These are phyloP conservation scores for Stenichneumon culpator DNA, from an alignment of 2,888 invertebrate genomes.

Conservation along the genomic window DNA sequence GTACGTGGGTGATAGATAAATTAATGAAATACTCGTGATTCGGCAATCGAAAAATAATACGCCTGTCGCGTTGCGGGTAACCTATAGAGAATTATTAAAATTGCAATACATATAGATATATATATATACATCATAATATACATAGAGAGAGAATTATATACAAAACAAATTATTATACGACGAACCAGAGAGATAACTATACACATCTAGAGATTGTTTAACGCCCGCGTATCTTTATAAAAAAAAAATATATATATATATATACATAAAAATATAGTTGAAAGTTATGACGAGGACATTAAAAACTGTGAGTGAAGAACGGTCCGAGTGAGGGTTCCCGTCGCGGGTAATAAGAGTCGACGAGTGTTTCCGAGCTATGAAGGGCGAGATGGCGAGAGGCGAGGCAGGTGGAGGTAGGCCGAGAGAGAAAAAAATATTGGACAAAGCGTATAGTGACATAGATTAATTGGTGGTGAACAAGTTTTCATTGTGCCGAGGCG, in stretches of 20 bases:
- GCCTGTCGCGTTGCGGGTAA: neutral
- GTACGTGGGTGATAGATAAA: neutral
- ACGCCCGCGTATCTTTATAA: conserved; percentile 19
- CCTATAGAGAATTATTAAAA: conserved; percentile 22
- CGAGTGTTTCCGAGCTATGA: conserved; percentile 19
- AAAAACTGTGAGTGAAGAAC: conserved; percentile 40
- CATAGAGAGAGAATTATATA: conserved; percentile 32
- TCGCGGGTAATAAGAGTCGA: conserved; percentile 29
- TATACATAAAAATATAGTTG: conserved; percentile 31
- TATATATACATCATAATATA: conserved; percentile 15
- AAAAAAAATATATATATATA: conserved; percentile 5
- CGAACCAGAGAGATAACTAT: conserved; percentile 26
- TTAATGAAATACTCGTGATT: conserved; percentile 5
- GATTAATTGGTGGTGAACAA: conserved; percentile 57
- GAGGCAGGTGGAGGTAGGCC: conserved; percentile 58
- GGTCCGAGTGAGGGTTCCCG: conserved; percentile 31
- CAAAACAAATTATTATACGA: conserved; percentile 6
- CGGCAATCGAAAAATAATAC: neutral
- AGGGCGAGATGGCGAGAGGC: conserved; percentile 35
- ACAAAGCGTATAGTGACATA: conserved; percentile 55
- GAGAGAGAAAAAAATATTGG: conserved; percentile 43
- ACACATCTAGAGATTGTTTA: conserved; percentile 13
- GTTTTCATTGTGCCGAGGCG: conserved; percentile 28
- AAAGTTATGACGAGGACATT: conserved; percentile 48
- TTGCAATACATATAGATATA: conserved; percentile 29